Conservation (phyloP, 2,113 vertebrate genomes). For the mouse (Mus musculus) region DNA sequence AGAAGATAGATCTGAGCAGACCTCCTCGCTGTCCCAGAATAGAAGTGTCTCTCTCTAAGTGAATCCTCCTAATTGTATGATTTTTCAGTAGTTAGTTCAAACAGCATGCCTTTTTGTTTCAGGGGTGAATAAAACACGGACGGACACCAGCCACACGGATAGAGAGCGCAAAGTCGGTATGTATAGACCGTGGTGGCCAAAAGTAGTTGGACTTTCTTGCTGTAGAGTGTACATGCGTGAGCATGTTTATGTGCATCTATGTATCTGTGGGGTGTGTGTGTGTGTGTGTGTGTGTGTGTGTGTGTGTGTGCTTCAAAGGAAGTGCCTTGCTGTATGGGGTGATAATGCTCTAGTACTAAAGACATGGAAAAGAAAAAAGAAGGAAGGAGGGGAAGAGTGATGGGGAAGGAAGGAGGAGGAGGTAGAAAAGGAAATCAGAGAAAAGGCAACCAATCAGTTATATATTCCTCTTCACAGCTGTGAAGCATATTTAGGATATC, state of each 20-base stretch:
- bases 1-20: neutral
- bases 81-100: slow-evolving; percentile 8
- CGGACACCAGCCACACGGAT: neutral
- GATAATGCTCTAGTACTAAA: neutral
- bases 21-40: neutral
- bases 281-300: neutral
- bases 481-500: neutral
- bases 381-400: neutral
- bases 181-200: neutral
- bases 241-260: neutral
- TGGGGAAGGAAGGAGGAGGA: no score
- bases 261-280: neutral
- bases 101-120: neutral
- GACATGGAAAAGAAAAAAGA: neutral
- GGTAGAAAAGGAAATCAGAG: neutral
- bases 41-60: neutral
- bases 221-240: neutral
- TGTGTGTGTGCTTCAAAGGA: neutral
- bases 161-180: neutral
- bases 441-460: neutral
- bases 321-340: neutral
- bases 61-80: neutral
- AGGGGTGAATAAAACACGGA: neutral
- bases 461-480: neutral
- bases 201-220: neutral